Base-by-base conservation (phyloP, 2,797 vertebrate genomes). In the Bryconaethiops microstoma region DNA sequence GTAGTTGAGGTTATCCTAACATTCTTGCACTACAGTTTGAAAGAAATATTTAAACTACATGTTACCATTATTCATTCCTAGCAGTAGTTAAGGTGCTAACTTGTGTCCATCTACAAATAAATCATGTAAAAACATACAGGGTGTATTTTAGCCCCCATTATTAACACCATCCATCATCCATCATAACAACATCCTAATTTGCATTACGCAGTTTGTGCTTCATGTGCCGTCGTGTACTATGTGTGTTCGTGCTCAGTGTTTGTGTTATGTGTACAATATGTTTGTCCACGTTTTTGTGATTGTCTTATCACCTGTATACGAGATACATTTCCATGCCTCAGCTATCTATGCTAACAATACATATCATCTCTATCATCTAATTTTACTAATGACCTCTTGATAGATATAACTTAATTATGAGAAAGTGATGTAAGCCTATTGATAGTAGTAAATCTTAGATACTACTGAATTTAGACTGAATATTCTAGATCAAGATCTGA, bases 341-440 rank as follows among this genome's bases (percentile, higher is more conserved):
- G 10, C 35, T 57, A 45, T 25, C 2, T 42, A 14, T 16, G 17
- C 2, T 74, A 62, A 42, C 40, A 23, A 63, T 54, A 54, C 13
- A 35, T 63, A 13, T 48, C 35, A 13, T 16, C 14, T 62, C 13
- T 42, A 10, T 65, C 62, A 74, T 14, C 35, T 42, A 17, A 16
- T 73, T 73, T 79, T 67, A 45, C 16, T 40, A 65, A 57, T n/a
- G 19, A n/a, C 5, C 42, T 29, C 13, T 45, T 80, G n/a, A 13
- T 21, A 68, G 65, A 70, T 57, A 74, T 9, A n/a, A 19, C 29
- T 17, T 55, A 25, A 54, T 42, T 72, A 7, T 25, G 21, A 70
- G 3, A 23, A 1, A 13, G 42, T 45, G 42, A 72, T 29, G 35
- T 17, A 19, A 39, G 29, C 42, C 35, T 35, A 4, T 4, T 35